Conservation (phyloP, 2,888 invertebrate species). For the Tethea ocularis region DNA sequence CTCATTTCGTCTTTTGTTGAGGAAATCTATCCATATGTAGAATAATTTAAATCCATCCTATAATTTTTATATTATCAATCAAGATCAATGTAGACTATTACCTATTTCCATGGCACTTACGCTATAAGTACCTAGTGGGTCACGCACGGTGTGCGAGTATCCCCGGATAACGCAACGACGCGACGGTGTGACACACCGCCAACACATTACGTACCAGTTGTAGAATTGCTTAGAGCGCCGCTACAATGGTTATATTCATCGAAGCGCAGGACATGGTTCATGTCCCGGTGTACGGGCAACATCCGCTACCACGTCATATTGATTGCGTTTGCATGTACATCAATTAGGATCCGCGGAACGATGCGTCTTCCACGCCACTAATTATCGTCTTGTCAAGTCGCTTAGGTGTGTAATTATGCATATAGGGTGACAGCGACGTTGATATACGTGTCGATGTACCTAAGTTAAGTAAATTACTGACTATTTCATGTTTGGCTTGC, state of each 20-base stretch:
- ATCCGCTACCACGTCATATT: conserved; percentile 73
- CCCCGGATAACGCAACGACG: not conserved
- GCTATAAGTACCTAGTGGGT: too few species aligned
- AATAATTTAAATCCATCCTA: too few species aligned
- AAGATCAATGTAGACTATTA: too few species aligned
- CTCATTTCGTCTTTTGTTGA: not conserved
- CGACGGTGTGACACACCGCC: conserved; percentile 4
- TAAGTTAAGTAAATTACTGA: conserved; percentile 22
- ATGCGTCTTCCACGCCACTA: conserved; percentile 77
- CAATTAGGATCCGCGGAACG: conserved; percentile 78
- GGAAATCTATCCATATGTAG: not conserved
- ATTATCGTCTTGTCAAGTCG: conserved; percentile 74
- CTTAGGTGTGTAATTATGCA: conserved; percentile 61
- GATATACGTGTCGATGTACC: conserved; percentile 47
- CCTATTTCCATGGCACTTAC: too few species aligned
- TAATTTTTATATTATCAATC: too few species aligned
- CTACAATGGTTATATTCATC: conserved; percentile 22
- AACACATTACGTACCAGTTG: conserved; percentile 7
- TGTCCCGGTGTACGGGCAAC: conserved; percentile 54
- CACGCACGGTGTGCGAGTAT: too few species aligned
- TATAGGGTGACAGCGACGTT: conserved; percentile 62
- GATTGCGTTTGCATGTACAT: conserved; percentile 82
- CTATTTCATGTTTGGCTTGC: conserved; percentile 4
- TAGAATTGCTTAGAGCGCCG: conserved; percentile 14
- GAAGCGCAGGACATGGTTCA: conserved; percentile 25